Base-by-base conservation (phyloP, 2,113 vertebrate species). In the Daboia siamensis region DNA sequence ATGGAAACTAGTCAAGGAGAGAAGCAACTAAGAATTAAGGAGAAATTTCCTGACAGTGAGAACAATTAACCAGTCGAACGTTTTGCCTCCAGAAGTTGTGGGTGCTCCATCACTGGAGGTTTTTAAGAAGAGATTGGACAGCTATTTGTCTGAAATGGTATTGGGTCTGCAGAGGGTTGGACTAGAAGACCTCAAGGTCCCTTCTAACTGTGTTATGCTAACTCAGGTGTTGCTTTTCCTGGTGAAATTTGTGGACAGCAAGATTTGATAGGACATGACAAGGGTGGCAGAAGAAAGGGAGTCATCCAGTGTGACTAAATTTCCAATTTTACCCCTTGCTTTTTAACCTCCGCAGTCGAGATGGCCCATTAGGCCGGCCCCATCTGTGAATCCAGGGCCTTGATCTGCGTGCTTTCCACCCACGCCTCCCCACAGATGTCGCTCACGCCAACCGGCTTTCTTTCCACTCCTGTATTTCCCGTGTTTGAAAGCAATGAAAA, bases 391-490 rank as follows among this genome's bases (percentile, higher is more conserved):
- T 44, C n/a, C 5, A 26, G 54, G 11, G 69, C 69, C 29, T 74
- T 6, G 64, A n/a, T 17, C n/a, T 74, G 33, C 0, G 5, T 0
- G 5, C 64, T 74, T 33, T n/a, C n/a, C n/a, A 6, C 64, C 13
- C n/a, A 17, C 13, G 13, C 12, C 12, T 74, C 13, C 64, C 5
- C 64, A 74, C 64, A 74, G 64, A 74, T 74, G 64, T 17, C 0
- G 0, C 0, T 2, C 54, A 56, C 64, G 13, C 33, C 64, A 1
- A 57, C 56, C 61, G 61, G 64, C 5, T 33, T 74, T 51, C 4
- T 33, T 0, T 0, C 90, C 10, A 26, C 57, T 88, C 55, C 86
- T 17, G 86, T 56, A 29, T 69, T 56, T 51, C 0, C 0, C 3
- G 21, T 5, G 29, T 87, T 6, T 3, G 4, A 12, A 85, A 85